Base-by-base conservation (phyloP, 2,113 vertebrate species). In the Cephalopholis sonnerati region DNA sequence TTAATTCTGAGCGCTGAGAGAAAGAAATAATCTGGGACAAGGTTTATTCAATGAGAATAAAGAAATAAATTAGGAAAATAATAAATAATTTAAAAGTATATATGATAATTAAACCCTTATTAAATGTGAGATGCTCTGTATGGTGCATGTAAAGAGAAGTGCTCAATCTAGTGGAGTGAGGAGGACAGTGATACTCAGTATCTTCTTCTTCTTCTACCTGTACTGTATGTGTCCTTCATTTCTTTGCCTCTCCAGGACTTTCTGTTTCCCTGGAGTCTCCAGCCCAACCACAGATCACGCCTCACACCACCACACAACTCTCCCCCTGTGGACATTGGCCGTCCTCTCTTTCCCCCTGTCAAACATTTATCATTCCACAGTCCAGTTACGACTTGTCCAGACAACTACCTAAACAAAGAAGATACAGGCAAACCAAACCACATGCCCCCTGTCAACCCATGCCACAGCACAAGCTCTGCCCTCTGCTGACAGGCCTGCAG, bases 181-280 rank as follows among this genome's bases (percentile, higher is more conserved):
- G 0, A 44, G 1, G 24, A 15, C 22, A 57, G 13, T 74, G 17
- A 36, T 44, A 17, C 48, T 36, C 15, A 36, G 5, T 50, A 24
- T 22, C 20, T 48, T 53, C 10, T 51, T 66, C n/a, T 39, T 69
- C 36, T 16, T 46, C 18, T 36, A 48, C 53, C 29, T 53, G 22
- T 50, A 3, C 7, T 17, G 50, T 73, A 18, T 5, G 1, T 63
- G 10, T 24, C 25, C 20, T 46, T 46, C 20, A 46, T 83, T 75
- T 44, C 9, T 7, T 44, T 82, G 13, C n/a, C 25, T 68, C 67
- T 39, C 36, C 65, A 95, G 95, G 95, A 96, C 70, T 95, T 96
- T 76, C 88, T 95, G 79, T 93, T 96, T 77, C 95, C 94, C n/a
- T 77, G 81, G 55, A 89, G 66, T 74, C 84, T 91, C 46, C 88